Base-by-base conservation (phyloP, 2,888 invertebrate species). In the Steromphala cineraria region DNA sequence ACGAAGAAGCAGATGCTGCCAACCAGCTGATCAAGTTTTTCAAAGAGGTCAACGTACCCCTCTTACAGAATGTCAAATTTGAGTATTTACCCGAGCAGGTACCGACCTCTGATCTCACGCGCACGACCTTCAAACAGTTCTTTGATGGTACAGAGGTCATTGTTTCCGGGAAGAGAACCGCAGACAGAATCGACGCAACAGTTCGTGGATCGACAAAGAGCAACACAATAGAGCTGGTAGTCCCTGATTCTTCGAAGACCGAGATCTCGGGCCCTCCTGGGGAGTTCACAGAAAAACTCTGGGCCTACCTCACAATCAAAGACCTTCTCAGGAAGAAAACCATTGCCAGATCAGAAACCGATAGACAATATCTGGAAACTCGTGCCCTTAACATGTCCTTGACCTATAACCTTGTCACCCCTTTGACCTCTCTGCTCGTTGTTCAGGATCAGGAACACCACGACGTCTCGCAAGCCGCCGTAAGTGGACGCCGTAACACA, bases 1-100 rank as follows among this genome's bases (percentile, higher is more conserved):
- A 96, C 92, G 96, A 96, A 91, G 95, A 95, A n/a, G 94, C 95
- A 0, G 96, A 96, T 91, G 95, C 96, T 1, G 94, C 95, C 83
- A 92, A 95, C 62, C 96, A 96, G 92, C 94, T 96, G 67, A 94
- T 95, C 75, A 95, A 95, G 90, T 96, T 94, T 83, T 94, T 92
- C 84, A 83, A 87, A 53, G 95, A 96, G 92, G 95, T 96, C 80
- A 95, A 96, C 0, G 95, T 95, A 7, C 96, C 96, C 0, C 94
- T 96, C 13, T 94, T 96, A 75, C 94, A 95, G 0, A 94, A 96
- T 89, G 95, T 96, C 80, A 94, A 94, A 19, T 96, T 96, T 91
- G 94, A 94, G 0, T 96, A 96, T 91, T 40, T 80, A 8, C 84
- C 87, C 75, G 82, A 89, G 75, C 78, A 81, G 2, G 86, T 88